Conservation (phyloP, 2,113 vertebrate genomes). For the Chaetorhynchus papuensis region DNA sequence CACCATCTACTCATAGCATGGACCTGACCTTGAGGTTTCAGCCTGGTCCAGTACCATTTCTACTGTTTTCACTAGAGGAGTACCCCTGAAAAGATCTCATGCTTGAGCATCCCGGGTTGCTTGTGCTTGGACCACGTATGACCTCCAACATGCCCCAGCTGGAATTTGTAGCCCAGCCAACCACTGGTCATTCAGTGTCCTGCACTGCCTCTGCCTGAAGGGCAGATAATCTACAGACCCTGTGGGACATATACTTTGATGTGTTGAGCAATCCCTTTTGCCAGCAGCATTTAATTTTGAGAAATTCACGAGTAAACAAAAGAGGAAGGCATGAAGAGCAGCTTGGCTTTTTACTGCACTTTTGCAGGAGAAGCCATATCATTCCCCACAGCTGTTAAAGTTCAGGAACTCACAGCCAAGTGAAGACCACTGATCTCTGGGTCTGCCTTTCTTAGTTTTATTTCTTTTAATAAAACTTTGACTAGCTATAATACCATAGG, state of each 20-base stretch:
- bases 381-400: fast-evolving
- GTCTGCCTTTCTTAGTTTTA: background rate
- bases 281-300: background rate
- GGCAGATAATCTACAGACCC: background rate
- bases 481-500: background rate
- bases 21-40: background rate
- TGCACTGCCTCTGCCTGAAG: background rate
- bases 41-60: background rate
- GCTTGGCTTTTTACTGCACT: background rate
- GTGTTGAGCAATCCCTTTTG: background rate
- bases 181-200: fast-evolving
- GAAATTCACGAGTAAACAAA: background rate
- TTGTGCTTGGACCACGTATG: fast-evolving
- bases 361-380: background rate
- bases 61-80: background rate
- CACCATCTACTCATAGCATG: fast-evolving
- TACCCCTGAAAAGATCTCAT: background rate
- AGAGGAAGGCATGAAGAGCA: background rate
- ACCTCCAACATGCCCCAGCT: background rate
- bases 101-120: fast-evolving
- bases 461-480: background rate
- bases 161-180: background rate
- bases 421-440: background rate
- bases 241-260: fast-evolving
- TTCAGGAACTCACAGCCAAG: background rate